Conservation (phyloP, 2,888 invertebrate genomes). For the Tromatobia lineatoria region DNA sequence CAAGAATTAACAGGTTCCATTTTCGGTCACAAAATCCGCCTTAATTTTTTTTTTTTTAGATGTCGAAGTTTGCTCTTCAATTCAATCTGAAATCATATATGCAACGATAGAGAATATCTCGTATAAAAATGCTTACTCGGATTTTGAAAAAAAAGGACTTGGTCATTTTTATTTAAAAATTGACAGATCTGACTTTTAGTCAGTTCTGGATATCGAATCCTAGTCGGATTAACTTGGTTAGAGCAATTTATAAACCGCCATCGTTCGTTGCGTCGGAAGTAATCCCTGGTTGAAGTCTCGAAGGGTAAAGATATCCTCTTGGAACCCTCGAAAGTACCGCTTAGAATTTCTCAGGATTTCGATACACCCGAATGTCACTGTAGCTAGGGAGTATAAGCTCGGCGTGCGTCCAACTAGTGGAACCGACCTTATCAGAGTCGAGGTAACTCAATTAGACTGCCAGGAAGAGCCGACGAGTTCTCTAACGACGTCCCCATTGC, state of each 20-base stretch:
- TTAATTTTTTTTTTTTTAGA: too few species aligned
- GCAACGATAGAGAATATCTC: too few species aligned
- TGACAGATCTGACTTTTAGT: too few species aligned
- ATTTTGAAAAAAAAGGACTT: too few species aligned
- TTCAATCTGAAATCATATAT: too few species aligned
- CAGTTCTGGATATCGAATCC: not conserved
- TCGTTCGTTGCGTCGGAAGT: not conserved
- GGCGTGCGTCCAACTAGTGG: not conserved
- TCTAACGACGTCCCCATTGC: conserved; percentile 16
- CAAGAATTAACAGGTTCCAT: too few species aligned
- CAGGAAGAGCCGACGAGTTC: not conserved
- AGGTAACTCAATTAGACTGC: conserved; percentile 33
- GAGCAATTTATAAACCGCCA: not conserved
- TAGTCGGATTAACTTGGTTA: not conserved
- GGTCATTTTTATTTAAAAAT: too few species aligned
- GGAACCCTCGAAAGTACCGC: conserved; percentile 7
- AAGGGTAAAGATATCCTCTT: not conserved
- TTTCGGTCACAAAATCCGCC: too few species aligned
- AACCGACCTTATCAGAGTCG: conserved; percentile 35
- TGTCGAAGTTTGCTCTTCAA: too few species aligned
- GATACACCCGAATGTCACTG: conserved; percentile 20
- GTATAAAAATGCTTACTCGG: too few species aligned
- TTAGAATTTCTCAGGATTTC: conserved; percentile 3
- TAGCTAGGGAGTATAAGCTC: conserved; percentile 5
- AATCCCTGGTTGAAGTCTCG: not conserved